These are phyloP conservation scores for Agelas oroides DNA, from an alignment of 37 sponge, comb jelly and placozoan genomes.

Conservation along the genomic window DNA sequence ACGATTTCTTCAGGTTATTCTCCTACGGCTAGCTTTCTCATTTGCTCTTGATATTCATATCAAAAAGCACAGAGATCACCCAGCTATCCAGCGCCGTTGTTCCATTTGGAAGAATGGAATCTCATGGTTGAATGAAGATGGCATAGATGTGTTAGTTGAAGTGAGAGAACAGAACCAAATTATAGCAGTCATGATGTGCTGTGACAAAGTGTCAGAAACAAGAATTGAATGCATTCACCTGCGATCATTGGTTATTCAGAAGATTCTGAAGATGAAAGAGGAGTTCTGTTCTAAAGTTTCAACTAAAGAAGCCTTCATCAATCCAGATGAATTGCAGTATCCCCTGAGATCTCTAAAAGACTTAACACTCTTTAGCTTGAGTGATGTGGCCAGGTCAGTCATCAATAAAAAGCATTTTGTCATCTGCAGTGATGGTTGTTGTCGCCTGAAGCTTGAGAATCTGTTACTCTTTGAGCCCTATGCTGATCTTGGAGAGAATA, in stretches of 20 bases:
- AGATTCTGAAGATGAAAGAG: not conserved
- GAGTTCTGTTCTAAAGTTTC: not conserved
- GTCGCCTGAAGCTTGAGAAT: not conserved
- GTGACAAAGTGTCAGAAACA: not conserved
- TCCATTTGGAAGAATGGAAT: constrained; percentile 37
- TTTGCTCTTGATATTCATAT: constrained; percentile 7
- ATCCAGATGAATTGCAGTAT: not conserved
- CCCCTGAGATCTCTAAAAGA: not conserved
- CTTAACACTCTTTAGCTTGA: not conserved
- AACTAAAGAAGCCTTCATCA: not conserved
- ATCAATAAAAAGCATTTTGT: not conserved
- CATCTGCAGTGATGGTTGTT: not conserved
- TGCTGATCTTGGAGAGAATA: not conserved
- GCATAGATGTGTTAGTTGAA: constrained; percentile 21
- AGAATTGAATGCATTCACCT: constrained; percentile 5
- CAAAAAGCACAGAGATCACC: not conserved
- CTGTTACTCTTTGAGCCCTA: not conserved
- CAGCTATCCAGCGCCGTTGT: constrained; percentile 11
- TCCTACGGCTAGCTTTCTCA: constrained; percentile 22
- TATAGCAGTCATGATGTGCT: constrained; percentile 14
- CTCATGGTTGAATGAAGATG: constrained; percentile 6
- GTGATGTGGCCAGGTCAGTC: not conserved
- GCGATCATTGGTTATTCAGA: not conserved
- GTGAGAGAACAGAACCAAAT: constrained; percentile 3
- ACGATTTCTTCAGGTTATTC: constrained; percentile 38